These are phyloP conservation scores for Mactra quadrangularis DNA, from an alignment of 1,140 invertebrate genomes.

Conservation along the genomic window DNA sequence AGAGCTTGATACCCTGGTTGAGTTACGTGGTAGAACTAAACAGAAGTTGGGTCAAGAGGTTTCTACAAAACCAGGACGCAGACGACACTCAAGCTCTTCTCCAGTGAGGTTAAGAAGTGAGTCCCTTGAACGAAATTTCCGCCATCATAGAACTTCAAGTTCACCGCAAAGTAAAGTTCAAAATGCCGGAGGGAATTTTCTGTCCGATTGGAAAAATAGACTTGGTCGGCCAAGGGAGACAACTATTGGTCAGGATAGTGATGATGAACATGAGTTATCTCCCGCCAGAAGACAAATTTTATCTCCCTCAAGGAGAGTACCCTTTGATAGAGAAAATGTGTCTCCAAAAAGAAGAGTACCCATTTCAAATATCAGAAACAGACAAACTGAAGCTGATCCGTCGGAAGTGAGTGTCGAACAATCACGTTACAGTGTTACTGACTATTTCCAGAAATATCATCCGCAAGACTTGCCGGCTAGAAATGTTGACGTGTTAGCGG, in stretches of 20 bases:
- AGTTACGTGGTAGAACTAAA: constrained; percentile 19
- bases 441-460: constrained; percentile 76
- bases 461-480: constrained; percentile 36
- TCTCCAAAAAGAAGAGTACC: constrained; percentile 25
- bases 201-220: neutral
- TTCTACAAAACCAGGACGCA: neutral
- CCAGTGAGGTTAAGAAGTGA: constrained; percentile 45
- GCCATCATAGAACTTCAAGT: neutral
- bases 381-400: neutral
- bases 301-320: constrained; percentile 34
- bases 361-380: neutral
- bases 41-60: neutral
- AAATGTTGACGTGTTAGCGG: constrained; percentile 9
- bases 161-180: neutral
- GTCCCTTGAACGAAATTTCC: neutral
- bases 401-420: constrained; percentile 54
- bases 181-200: neutral
- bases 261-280: constrained; percentile 32
- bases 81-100: constrained; percentile 52
- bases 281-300: constrained; percentile 19
- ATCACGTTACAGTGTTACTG: constrained; percentile 73
- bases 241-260: constrained; percentile 27
- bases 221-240: neutral
- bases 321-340: neutral
- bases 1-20: constrained; percentile 51